Evolutionary conservation across 2,113 vertebrate genomes (phyloP), one percentile per base, ranked within the genome.

Genomic region (Microcebus tavaratra): DNA sequence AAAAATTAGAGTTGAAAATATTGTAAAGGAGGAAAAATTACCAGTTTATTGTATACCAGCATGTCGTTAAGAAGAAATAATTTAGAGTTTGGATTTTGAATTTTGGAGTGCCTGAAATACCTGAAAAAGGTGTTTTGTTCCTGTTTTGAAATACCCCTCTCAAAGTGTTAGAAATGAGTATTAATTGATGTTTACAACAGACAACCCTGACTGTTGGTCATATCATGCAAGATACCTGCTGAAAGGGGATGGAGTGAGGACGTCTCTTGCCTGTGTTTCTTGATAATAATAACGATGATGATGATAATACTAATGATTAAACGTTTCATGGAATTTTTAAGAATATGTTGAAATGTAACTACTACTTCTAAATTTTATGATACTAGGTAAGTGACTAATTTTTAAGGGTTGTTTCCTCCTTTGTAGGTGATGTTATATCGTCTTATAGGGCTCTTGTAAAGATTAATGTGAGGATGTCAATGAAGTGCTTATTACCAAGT

Each of bases 71-170:
- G 39, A 82, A 85, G 61, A 75, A 90, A 67, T 12, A 73, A 3
- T 76, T 91, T 84, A 2, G 27, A 91, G 29, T 89, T 83, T 39
- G 57, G 27, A 83, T 59, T 90, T 95, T 95, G 79, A 81, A 84
- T 53, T 91, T 94, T 63, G 79, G 55, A 82, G 42, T 67, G 29
- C 1, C 34, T 81, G 14, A 91, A 34, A 65, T 39, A 73, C n/a
- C 59, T 68, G 57, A 80, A 75, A 90, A 63, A 81, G 39, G 63
- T 80, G 21, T 59, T 86, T 84, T 45, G 34, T 15, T 81, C 17
- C 61, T 67, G 5, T 86, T 87, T 88, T 92, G 63, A 76, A 90
- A 68, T 87, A 36, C 48, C 18, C 23, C 45, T 92, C 57, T 92
- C 34, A 86, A 78, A 65, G 5, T 88, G 34, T 85, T 76, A 88